Base-by-base conservation (phyloP, 37 sponge, comb jelly and placozoan species). In the Dysidea cf. avara region DNA sequence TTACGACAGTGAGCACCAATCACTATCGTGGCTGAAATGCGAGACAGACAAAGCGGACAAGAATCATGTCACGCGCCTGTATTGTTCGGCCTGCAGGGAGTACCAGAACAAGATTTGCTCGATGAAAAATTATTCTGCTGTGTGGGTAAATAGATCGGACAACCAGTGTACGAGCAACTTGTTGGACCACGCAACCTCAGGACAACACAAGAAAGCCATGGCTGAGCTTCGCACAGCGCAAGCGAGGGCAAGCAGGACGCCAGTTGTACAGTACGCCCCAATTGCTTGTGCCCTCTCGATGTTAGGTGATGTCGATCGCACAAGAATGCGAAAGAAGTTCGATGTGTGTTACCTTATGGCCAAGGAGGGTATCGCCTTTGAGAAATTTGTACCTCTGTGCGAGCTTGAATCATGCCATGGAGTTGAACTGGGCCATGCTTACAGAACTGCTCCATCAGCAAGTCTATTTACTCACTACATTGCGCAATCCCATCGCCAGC, bases 151-250 rank as follows among this genome's bases (percentile, higher is more conserved):
- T 61, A 71, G 80, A 33, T 60, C 80, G 11, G 53, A 28, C 18
- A 79, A 79, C 37, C 80, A 69, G 3, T 33, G 64, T 20, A 80
- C 81, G 36, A 80, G 72, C 81, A 80, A 62, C 64, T 26, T 80
- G 25, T 30, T 81, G 56, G 81, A 81, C 65, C 81, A 81, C 54
- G 54, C 55, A 65, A 34, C 65, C 3, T 39, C 56, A n/a, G 66
- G 64, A 18, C 69, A 81, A 46, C 81, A 79, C 62, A 26, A 47
- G 7, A 62, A 61, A 0, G 62, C 80, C 20, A 81, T 81, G 83
- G 14, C 51, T 29, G 26, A n/a, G 13, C 21, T 74, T 39, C 83
- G 63, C 43, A 33, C 32, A 0, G 62, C 20, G 37, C 53, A 28
- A 6, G 69, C 76, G 7, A 74, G 60, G 31, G 68, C 61, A 38